Base-by-base conservation (phyloP, 2,113 vertebrate species). In the Microcebus griseorufus region DNA sequence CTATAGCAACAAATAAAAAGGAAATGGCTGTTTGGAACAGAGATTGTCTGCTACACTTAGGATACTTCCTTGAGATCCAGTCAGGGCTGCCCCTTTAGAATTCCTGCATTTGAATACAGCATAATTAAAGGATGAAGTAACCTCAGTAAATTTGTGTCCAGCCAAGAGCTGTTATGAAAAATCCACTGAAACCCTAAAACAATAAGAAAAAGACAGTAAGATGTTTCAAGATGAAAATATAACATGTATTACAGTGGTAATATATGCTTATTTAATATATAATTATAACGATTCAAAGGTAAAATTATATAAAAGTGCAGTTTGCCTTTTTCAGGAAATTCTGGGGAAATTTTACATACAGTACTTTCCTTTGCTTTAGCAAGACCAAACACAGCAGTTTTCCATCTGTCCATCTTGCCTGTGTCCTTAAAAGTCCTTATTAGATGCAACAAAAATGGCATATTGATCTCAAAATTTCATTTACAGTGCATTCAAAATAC, bases 381-480 rank as follows among this genome's bases (percentile, higher is more conserved):
- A 83, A n/a, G 11, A n/a, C 65, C 60, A 20, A 78, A 65, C 7
- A 79, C 42, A 82, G 37, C 70, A 85, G 53, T 84, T 45, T 55
- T 76, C 37, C 20, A 85, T 81, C 78, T 81, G 67, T 90, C 67
- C 23, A 60, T 67, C 45, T 75, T 94, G 51, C 42, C 45, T 83
- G 45, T 90, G 32, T 65, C 65, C 70, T 94, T 69, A 58, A 60
- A 84, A 78, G 45, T 82, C 60, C 53, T 32, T 85, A 72, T 53
- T 91, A 90, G 14, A 93, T 32, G 42, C 37, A 96, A 95, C 39
- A 60, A 80, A 95, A 96, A 90, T 64, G 53, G 78, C 79, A 86
- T 62, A 96, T 78, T 96, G 79, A 91, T 92, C 93, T 95, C 87
- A 95, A 95, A 96, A 70, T 95, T 64, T 93, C 90, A 96, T 93